Conservation (phyloP, 1,140 invertebrate genomes). For the Lepeophtheirus salmonis region DNA sequence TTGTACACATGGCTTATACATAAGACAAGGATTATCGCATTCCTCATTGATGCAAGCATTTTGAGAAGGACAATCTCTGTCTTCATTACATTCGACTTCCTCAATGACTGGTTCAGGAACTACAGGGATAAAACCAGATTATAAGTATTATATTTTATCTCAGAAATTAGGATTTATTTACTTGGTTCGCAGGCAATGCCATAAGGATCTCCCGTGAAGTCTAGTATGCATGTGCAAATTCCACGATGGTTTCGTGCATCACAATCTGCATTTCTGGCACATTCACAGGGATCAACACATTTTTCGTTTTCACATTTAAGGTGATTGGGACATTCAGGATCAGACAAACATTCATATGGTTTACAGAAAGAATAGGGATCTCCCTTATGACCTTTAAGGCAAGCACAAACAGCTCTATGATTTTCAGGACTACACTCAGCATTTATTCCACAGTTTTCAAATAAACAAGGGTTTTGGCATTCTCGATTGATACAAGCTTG, state of each 20-base stretch:
- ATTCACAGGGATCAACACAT: constrained; percentile 24
- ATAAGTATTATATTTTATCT: constrained; percentile 1
- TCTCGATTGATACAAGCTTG: constrained; percentile 64
- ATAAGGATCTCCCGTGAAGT: constrained; percentile 49
- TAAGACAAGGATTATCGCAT: constrained; percentile 20
- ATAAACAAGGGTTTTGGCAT: constrained; percentile 56
- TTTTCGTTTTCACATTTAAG: constrained; percentile 21
- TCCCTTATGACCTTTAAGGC: constrained; percentile 12
- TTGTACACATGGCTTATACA: constrained; percentile 23
- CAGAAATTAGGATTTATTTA: not conserved
- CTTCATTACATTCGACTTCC: constrained; percentile 44
- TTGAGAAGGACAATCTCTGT: not conserved
- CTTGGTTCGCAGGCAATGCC: constrained; percentile 36
- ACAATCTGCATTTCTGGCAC: constrained; percentile 26
- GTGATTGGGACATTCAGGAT: constrained; percentile 22
- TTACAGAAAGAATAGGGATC: constrained; percentile 14
- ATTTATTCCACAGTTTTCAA: constrained; percentile 58
- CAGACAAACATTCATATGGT: constrained; percentile 20
- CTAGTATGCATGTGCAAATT: constrained; percentile 35
- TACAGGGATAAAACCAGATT: constrained; percentile 12
- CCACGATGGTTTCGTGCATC: constrained; percentile 43
- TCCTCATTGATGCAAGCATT: constrained; percentile 1
- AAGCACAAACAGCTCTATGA: constrained; percentile 15
- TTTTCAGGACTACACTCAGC: constrained; percentile 44
- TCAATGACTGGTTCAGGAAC: constrained; percentile 10